These are phyloP conservation scores for Pseudomyrmex concolor DNA, from an alignment of 1,140 invertebrate genomes.

Conservation along the genomic window DNA sequence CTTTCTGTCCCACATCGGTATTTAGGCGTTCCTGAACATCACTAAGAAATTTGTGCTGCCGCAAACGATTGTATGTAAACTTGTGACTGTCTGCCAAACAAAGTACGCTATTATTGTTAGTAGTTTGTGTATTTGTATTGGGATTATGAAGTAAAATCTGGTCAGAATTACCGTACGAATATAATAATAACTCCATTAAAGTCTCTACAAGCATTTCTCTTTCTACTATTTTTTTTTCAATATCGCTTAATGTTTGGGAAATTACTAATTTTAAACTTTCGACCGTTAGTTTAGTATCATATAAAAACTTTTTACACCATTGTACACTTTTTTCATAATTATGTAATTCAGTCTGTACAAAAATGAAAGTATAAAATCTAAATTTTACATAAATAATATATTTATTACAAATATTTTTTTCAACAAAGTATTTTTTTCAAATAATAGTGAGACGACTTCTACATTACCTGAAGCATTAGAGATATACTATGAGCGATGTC, in stretches of 20 bases:
- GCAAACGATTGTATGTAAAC: conserved; percentile 88
- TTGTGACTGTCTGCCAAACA: conserved; percentile 89
- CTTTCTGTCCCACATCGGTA: conserved; percentile 84
- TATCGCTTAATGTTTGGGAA: conserved; percentile 91
- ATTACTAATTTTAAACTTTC: conserved; percentile 91
- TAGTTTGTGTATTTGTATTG: not conserved
- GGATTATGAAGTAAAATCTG: not conserved
- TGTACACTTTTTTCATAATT: conserved; percentile 91
- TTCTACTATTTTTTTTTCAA: conserved; percentile 90
- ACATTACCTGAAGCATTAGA: conserved; percentile 86
- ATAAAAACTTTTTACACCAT: conserved; percentile 92
- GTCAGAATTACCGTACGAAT: conserved; percentile 85
- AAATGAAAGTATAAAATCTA: not conserved
- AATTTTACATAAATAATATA: too few relatives aligned
- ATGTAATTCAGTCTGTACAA: conserved; percentile 88
- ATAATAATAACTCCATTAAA: conserved; percentile 88
- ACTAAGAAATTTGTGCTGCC: conserved; percentile 92
- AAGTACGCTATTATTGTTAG: not conserved
- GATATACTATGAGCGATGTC: conserved; percentile 87
- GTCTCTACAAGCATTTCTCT: conserved; percentile 87
- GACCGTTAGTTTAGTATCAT: conserved; percentile 88
- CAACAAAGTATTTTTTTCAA: conserved; percentile 6
- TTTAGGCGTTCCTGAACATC: conserved; percentile 87
- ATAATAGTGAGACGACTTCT: conserved; percentile 20
- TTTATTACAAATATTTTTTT: not conserved